Evolutionary conservation across 2,113 vertebrate species (phyloP).

Genomic region (Scomber colias): DNA sequence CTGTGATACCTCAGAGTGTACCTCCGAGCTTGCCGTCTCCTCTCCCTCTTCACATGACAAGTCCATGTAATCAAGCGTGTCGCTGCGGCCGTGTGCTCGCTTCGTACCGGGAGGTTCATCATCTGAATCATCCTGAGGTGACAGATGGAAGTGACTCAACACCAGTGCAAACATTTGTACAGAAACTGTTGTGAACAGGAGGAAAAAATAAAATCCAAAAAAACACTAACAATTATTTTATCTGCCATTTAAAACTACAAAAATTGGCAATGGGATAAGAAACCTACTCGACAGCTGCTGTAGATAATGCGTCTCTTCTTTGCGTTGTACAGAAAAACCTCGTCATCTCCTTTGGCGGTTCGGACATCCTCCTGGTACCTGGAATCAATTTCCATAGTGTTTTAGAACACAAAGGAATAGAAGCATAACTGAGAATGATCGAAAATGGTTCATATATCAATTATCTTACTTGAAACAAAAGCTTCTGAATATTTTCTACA

Average conservation of each 20-base stretch:
- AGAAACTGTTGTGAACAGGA: neutral
- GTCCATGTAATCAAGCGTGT: slow-evolving; percentile 80
- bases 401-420: neutral
- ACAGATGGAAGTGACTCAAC: slow-evolving; percentile 44
- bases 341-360: slow-evolving; percentile 92
- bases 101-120: slow-evolving; percentile 80
- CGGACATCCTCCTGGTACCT: slow-evolving; percentile 91
- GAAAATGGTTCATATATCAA: no score
- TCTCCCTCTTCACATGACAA: slow-evolving; percentile 92
- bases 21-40: slow-evolving; percentile 87
- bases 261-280: neutral
- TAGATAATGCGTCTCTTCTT: slow-evolving; percentile 88
- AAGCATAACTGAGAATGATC: no score
- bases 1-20: slow-evolving; percentile 51
- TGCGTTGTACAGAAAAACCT: slow-evolving; percentile 87
- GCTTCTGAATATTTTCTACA: no score
- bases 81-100: slow-evolving; percentile 78
- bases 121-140: slow-evolving; percentile 88
- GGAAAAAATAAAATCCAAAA: neutral
- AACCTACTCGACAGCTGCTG: slow-evolving; percentile 79
- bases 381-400: slow-evolving; percentile 1
- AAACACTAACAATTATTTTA: neutral
- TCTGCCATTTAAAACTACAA: neutral
- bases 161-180: slow-evolving; percentile 2
- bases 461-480: no score